A percentile compares a stretch with the other conserved stretches of the same genome.
These are phyloP conservation scores for Oostethus manadensis DNA, from an alignment of 2,113 vertebrate genomes.

Conservation along the genomic window DNA sequence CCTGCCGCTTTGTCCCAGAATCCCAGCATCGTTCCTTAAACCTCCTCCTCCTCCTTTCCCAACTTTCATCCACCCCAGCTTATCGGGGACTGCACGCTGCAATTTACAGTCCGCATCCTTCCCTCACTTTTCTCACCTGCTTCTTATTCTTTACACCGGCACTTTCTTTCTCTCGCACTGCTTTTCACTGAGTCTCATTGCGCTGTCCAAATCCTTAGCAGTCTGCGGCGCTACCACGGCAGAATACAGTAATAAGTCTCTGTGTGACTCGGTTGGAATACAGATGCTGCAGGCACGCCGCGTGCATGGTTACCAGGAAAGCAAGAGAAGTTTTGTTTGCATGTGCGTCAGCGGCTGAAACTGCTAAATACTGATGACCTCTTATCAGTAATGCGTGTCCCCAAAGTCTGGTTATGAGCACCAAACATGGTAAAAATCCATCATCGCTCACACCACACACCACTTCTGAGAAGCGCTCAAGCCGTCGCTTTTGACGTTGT, in stretches of 20 bases:
- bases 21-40: background rate
- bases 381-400: too few relatives aligned
- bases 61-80: conserved; percentile 2
- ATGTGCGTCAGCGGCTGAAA: background rate
- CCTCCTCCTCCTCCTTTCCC: background rate
- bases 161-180: conserved; percentile 6
- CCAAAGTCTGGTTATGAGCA: too few relatives aligned
- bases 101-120: conserved; percentile 6
- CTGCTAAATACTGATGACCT: too few relatives aligned
- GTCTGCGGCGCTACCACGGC: background rate
- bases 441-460: too few relatives aligned
- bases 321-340: background rate
- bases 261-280: conserved; percentile 4
- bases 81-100: background rate
- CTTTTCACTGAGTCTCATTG: conserved; percentile 1
- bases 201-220: conserved; percentile 10
- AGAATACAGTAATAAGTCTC: conserved; percentile 13
- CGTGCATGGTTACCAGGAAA: background rate
- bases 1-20: conserved; percentile 40
- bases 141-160: conserved; percentile 5
- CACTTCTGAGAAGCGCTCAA: too few relatives aligned
- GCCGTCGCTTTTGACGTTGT: too few relatives aligned
- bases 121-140: background rate
- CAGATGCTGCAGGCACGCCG: background rate
- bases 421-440: too few relatives aligned